phyloP scores from a whole-genome alignment of 2,888 invertebrate species.

The Caenorhabditis sp. region DNA sequence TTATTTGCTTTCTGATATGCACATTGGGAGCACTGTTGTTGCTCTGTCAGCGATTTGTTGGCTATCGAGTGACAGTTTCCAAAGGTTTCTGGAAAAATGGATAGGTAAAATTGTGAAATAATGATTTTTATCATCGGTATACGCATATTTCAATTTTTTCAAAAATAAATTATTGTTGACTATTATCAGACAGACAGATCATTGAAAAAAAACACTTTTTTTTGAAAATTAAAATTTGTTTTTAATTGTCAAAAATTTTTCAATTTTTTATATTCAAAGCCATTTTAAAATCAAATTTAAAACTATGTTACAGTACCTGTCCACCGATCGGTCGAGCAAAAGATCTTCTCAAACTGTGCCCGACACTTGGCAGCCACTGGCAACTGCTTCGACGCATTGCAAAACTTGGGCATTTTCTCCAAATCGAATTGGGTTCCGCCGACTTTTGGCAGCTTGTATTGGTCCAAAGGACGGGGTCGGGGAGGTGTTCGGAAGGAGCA shows the following conservation, averaged over 20 bases:
- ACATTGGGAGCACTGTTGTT: constrained; percentile 73
- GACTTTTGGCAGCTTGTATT: constrained; percentile 77
- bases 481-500: constrained; percentile 75
- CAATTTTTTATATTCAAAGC: too few relatives aligned
- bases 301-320: too few relatives aligned
- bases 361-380: constrained; percentile 71
- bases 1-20: constrained; percentile 69
- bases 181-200: too few relatives aligned
- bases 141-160: too few relatives aligned
- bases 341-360: constrained; percentile 73
- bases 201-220: too few relatives aligned
- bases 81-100: too few relatives aligned
- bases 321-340: constrained; percentile 75
- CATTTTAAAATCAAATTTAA: too few relatives aligned
- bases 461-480: constrained; percentile 80
- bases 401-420: constrained; percentile 70
- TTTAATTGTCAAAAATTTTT: too few relatives aligned
- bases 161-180: too few relatives aligned
- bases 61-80: constrained; percentile 31
- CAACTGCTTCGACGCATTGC: constrained; percentile 60
- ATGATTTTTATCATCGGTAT: too few relatives aligned
- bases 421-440: constrained; percentile 57
- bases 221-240: too few relatives aligned
- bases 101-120: too few relatives aligned
- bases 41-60: constrained; percentile 39